These are phyloP conservation scores for Corvus cornix DNA, from an alignment of 2,113 vertebrate species.

Conservation along the genomic window DNA sequence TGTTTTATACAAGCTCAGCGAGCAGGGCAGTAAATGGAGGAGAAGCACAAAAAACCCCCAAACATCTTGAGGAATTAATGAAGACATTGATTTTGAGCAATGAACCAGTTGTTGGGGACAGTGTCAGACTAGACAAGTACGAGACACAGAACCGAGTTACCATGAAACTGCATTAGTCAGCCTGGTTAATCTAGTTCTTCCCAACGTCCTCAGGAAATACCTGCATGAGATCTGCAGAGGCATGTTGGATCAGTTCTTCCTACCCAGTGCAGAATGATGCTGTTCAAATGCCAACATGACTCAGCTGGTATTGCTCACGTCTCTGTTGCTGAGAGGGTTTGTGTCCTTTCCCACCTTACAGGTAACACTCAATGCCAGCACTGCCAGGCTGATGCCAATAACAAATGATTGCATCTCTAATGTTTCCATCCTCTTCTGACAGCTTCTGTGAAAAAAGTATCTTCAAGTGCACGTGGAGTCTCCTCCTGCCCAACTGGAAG, in stretches of 20 bases:
- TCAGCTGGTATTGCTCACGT: fast-evolving
- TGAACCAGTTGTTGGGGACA: neutral
- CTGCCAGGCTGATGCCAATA: no score
- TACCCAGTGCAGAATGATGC: neutral
- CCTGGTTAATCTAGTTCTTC: neutral
- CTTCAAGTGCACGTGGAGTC: fast-evolving
- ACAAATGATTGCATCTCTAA: fast-evolving
- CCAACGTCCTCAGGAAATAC: neutral
- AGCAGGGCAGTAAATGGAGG: neutral
- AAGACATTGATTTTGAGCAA: neutral
- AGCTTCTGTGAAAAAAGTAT: neutral
- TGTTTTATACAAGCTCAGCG: neutral
- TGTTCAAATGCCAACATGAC: neutral
- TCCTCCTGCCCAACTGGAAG: neutral
- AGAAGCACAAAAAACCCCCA: neutral
- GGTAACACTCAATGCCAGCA: fast-evolving
- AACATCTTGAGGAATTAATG: neutral
- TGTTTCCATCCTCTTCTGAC: neutral
- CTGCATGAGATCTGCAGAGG: neutral
- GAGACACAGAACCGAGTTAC: neutral
- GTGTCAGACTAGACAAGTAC: neutral
- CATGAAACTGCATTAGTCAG: neutral
- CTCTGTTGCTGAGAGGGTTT: neutral
- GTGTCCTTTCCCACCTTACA: neutral
- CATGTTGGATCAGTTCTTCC: neutral